Evolutionary conservation across 1,140 invertebrate genomes (phyloP).

Genomic region (Zaprionus taronus): DNA sequence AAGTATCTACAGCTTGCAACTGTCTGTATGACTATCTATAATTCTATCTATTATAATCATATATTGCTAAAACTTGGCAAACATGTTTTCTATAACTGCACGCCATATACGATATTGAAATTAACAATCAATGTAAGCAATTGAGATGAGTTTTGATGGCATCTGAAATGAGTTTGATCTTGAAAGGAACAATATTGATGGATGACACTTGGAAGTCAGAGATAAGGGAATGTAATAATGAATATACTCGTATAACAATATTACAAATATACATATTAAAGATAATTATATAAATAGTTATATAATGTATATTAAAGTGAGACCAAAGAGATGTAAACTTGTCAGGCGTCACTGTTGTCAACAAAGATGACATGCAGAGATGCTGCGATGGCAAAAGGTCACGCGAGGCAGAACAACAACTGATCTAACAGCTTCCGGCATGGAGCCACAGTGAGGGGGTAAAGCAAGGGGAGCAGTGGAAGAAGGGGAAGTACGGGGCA

Average conservation of each 20-base stretch:
- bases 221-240: not conserved
- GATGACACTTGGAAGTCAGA: not conserved
- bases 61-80: not conserved
- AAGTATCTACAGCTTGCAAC: not conserved
- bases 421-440: not conserved
- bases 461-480: too few species aligned
- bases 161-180: too few species aligned
- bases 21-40: not conserved
- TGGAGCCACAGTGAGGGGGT: not conserved
- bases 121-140: too few species aligned
- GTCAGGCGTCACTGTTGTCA: not conserved
- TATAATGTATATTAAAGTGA: too few species aligned
- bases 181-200: too few species aligned
- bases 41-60: not conserved
- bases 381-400: not conserved
- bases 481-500: too few species aligned
- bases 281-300: too few species aligned
- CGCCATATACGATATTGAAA: not conserved
- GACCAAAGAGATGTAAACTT: too few species aligned
- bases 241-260: too few species aligned
- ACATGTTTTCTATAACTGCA: not conserved
- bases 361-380: not conserved
- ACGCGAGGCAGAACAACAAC: not conserved
- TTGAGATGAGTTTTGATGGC: too few species aligned
- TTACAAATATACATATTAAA: too few species aligned